Evolutionary conservation across 2,113 vertebrate genomes (phyloP).

Genomic region (Saimiri boliviensis): DNA sequence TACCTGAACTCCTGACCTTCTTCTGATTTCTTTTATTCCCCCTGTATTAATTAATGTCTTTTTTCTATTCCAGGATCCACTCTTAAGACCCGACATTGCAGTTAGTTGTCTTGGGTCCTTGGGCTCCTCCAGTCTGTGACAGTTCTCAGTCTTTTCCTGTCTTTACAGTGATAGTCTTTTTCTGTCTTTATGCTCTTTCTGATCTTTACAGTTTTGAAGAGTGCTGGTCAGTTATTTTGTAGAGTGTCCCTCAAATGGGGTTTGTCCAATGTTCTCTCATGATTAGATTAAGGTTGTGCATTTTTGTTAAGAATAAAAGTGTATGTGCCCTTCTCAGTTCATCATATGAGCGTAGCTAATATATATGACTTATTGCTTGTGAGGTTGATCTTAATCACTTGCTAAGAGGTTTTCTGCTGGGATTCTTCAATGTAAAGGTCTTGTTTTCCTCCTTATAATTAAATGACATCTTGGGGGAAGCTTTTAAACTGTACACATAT

Average conservation of each 20-base stretch:
- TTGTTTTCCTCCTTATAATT: not conserved
- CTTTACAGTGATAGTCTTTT: not conserved
- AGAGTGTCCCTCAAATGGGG: not conserved
- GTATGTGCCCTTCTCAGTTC: not conserved
- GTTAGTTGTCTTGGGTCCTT: not conserved
- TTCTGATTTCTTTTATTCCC: not conserved
- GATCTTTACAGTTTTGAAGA: not conserved
- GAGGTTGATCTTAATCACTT: not conserved
- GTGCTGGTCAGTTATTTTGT: not conserved
- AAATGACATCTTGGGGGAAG: not conserved
- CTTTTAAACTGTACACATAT: not conserved
- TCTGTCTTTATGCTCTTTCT: not conserved
- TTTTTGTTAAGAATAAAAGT: not conserved
- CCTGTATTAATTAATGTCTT: not conserved
- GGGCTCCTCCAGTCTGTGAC: not conserved
- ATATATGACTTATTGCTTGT: not conserved
- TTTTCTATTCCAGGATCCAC: not conserved
- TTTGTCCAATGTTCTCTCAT: not conserved
- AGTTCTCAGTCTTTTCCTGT: not conserved
- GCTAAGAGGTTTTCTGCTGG: not conserved
- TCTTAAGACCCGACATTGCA: not conserved
- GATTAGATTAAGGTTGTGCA: not conserved
- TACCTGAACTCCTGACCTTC: not conserved
- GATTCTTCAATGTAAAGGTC: slow-evolving; percentile 15
- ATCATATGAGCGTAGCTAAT: not conserved